A percentile compares a stretch with the other conserved stretches of the same genome.
Evolutionary conservation across 2,113 vertebrate species (phyloP).

Genomic region (Cygnus atratus): DNA sequence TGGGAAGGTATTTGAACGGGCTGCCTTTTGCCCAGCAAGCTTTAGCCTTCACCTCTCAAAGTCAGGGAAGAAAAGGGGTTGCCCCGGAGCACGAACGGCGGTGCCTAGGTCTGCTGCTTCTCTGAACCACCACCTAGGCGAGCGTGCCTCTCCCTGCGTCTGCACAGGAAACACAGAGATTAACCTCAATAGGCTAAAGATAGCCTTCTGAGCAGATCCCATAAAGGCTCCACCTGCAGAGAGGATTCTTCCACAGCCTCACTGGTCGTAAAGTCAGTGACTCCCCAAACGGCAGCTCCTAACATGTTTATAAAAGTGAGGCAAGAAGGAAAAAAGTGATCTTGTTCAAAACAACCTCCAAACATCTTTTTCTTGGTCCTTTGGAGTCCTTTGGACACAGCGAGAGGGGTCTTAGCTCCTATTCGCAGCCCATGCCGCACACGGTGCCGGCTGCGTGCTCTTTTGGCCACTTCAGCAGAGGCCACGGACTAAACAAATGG

Average conservation of each 20-base stretch:
- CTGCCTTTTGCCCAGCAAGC: background rate
- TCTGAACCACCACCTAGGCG: background rate
- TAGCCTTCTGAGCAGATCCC: background rate
- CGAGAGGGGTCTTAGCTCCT: background rate
- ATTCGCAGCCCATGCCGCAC: background rate
- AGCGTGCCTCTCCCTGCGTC: background rate
- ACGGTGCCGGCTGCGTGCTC: background rate
- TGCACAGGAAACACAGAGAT: background rate
- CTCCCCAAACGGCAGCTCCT: background rate
- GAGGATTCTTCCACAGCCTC: background rate
- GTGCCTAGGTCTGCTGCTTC: background rate
- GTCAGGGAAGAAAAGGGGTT: background rate
- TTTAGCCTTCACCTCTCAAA: background rate
- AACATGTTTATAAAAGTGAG: background rate
- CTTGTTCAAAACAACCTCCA: background rate
- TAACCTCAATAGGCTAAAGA: background rate
- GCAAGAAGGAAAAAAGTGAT: background rate
- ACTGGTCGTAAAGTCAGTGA: background rate
- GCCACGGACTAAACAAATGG: background rate
- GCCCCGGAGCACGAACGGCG: background rate
- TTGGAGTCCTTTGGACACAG: background rate
- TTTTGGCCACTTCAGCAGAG: background rate
- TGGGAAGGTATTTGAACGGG: background rate
- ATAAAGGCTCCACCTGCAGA: background rate
- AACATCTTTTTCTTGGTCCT: background rate